These are phyloP conservation scores for Andrena minutula DNA, from an alignment of 2,888 invertebrate species.

Conservation along the genomic window DNA sequence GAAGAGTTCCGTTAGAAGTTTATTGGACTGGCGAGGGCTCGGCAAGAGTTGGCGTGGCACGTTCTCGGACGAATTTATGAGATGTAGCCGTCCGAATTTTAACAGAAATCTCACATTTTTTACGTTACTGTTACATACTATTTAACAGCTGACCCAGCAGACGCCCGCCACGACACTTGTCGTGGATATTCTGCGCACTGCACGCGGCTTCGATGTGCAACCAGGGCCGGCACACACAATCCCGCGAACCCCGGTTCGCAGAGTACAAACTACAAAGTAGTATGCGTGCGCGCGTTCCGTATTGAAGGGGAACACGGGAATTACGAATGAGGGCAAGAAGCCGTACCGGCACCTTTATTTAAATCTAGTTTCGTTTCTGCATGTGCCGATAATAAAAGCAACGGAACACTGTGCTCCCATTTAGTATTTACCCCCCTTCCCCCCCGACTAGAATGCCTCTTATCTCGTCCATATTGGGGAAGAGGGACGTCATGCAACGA, in stretches of 20 bases:
- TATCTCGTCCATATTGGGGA: background rate
- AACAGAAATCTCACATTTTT: constrained; percentile 25
- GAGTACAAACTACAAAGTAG: background rate
- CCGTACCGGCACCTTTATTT: constrained; percentile 54
- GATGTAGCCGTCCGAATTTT: background rate
- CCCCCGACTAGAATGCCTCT: background rate
- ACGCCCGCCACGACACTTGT: constrained; percentile 67
- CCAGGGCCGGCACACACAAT: constrained; percentile 52
- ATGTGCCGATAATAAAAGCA: constrained; percentile 43
- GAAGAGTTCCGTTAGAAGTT: constrained; percentile 37
- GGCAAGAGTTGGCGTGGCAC: background rate
- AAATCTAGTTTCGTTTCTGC: constrained; percentile 41
- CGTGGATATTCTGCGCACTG: constrained; percentile 52
- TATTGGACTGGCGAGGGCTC: constrained; percentile 11
- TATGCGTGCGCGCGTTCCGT: background rate
- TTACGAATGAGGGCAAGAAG: constrained; percentile 54
- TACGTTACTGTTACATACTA: constrained; percentile 48
- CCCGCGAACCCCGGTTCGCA: constrained; percentile 40
- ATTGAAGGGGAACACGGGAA: constrained; percentile 18
- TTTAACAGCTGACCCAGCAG: constrained; percentile 75
- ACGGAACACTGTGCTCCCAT: constrained; percentile 18
- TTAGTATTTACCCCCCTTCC: too few species aligned
- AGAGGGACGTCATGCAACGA: background rate
- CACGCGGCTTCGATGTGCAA: constrained; percentile 46
- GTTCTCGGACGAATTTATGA: constrained; percentile 1